Base-by-base conservation (phyloP, 2,888 invertebrate species). In the Caenorhabditis panamensis region DNA sequence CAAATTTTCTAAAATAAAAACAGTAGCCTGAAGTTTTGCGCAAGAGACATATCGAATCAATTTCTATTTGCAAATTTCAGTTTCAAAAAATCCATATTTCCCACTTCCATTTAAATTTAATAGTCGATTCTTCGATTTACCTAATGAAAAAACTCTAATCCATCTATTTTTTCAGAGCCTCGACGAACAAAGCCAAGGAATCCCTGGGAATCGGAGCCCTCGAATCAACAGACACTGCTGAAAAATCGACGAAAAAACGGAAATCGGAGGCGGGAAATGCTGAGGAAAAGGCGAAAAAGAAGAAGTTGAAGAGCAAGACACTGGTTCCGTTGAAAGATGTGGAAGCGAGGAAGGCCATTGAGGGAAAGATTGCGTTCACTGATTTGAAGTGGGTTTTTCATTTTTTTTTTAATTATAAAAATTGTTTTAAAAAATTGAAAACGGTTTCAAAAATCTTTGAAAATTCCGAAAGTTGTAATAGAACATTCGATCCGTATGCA, bases 351-450 rank as follows among this genome's bases (percentile, higher is more conserved):
- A 78, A 82, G 37, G 68, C 63, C 37, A 71, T 80, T n/a, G 85
- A 88, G 49, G 84, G 86, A 61, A 67, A 79, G 59, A 77, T 89
- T 44, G 88, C 85, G 1, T 89, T 86, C 62, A 72, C 51, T 16
- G 87, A 89, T 58, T 69, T 84, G 18, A 84, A 83, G 88, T 88
- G 26, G 24, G 79, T 66, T 36, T 66, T 31, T n/a, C n/a, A n/a
- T n/a, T n/a, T n/a, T n/a, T n/a, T n/a, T n/a, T n/a, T n/a, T n/a
- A n/a, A n/a, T n/a, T n/a, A n/a, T n/a, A n/a, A n/a, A n/a, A n/a
- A n/a, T n/a, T 20, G 28, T 28, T 20, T 1, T 9, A 47, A 44
- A 64, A 64, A 51, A 5, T 18, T 13, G 28, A 51, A 64, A 31
- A 44, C n/a, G 36, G 13, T 61, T 41, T 37, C 37, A 49, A 49